These are phyloP conservation scores for Galerucella pusilla DNA, from an alignment of 2,888 invertebrate species.

Conservation along the genomic window DNA sequence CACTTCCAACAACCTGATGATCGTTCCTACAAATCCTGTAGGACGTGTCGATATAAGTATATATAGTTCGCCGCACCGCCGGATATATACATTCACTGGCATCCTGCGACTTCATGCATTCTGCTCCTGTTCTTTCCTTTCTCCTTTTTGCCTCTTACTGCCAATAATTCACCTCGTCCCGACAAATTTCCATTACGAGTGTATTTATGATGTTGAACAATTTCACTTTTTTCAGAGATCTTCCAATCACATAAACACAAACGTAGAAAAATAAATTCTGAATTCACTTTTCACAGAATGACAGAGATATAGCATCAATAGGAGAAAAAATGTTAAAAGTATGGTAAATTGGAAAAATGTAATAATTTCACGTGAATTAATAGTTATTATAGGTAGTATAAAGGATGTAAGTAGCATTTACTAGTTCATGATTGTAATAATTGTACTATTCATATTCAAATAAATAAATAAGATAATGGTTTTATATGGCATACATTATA, in stretches of 20 bases:
- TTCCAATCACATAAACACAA: not conserved
- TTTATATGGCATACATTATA: too few species aligned
- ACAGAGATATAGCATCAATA: too few species aligned
- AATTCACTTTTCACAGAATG: not conserved
- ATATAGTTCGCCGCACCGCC: conserved; percentile 9
- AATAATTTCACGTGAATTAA: too few species aligned
- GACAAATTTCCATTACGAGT: conserved; percentile 18
- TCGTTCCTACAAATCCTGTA: conserved; percentile 24
- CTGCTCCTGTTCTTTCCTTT: conserved; percentile 9
- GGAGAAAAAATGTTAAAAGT: too few species aligned
- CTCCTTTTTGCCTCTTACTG: conserved; percentile 17
- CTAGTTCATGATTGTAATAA: too few species aligned
- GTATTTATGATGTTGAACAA: not conserved
- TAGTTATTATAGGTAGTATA: too few species aligned
- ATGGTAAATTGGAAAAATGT: too few species aligned
- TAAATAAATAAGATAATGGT: too few species aligned
- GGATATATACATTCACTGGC: conserved; percentile 20
- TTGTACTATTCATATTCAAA: too few species aligned
- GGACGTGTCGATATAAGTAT: conserved; percentile 29
- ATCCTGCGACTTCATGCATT: conserved; percentile 2
- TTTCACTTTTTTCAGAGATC: not conserved
- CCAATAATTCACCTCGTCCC: conserved; percentile 15
- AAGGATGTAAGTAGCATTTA: too few species aligned
- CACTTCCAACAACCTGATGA: conserved; percentile 31
- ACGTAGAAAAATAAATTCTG: not conserved